phyloP scores from a whole-genome alignment of 2,797 vertebrate genomes.

The Spinus pinus region DNA sequence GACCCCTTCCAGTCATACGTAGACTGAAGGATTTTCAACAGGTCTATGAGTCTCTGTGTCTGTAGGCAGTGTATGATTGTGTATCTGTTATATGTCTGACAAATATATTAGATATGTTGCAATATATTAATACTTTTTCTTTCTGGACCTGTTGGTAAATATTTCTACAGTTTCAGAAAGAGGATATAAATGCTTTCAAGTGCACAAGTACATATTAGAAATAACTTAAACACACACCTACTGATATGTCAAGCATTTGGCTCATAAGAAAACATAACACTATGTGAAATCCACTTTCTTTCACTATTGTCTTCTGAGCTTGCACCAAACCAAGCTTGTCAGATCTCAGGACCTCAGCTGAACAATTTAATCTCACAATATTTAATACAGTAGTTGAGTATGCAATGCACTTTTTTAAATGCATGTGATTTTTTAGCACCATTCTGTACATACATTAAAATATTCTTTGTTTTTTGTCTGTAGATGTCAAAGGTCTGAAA shows the following conservation, averaged over 20 bases:
- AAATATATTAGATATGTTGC: background rate
- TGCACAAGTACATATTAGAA: background rate
- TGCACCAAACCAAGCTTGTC: background rate
- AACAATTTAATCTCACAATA: background rate
- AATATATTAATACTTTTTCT: background rate
- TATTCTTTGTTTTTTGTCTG: background rate
- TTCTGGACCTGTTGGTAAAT: background rate
- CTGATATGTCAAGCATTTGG: background rate
- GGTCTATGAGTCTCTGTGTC: background rate
- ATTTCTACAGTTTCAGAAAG: background rate
- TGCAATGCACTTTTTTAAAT: background rate
- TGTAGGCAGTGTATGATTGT: rapidly evolving
- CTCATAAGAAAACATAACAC: background rate
- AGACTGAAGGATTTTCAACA: background rate
- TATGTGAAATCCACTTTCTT: background rate
- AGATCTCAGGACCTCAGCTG: background rate
- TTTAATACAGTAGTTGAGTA: background rate
- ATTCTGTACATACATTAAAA: background rate
- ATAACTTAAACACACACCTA: background rate
- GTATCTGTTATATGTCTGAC: background rate
- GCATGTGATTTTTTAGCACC: background rate
- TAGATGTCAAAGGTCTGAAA: background rate
- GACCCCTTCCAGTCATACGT: background rate
- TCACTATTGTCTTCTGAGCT: background rate
- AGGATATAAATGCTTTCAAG: background rate